A percentile compares a stretch with the other conserved stretches of the same genome.
Evolutionary conservation across 2,113 vertebrate genomes (phyloP).

Genomic region (Sminthopsis crassicaudata): DNA sequence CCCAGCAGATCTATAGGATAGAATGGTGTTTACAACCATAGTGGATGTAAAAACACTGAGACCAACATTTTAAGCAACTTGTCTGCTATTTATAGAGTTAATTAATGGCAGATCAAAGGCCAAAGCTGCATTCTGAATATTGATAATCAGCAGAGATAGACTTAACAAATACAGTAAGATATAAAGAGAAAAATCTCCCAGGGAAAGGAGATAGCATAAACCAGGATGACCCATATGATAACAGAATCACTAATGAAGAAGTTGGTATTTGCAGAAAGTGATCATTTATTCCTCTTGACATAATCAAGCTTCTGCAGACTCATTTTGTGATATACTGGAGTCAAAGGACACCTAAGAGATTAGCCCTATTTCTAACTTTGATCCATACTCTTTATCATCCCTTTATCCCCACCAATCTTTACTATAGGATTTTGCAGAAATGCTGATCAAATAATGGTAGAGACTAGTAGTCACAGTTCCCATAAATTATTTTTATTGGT

Average conservation of each 20-base stretch:
- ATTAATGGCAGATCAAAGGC: slow-evolving; percentile 9
- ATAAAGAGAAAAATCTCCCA: background rate
- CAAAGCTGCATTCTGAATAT: background rate
- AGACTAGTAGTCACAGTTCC: background rate
- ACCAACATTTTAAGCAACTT: background rate
- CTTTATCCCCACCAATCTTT: background rate
- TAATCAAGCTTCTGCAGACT: background rate
- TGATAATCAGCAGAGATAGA: background rate
- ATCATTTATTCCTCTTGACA: slow-evolving; percentile 31
- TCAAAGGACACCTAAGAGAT: background rate
- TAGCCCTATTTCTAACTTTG: background rate
- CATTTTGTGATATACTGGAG: background rate
- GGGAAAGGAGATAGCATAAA: background rate
- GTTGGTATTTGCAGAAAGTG: background rate
- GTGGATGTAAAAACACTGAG: background rate
- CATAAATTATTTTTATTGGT: background rate
- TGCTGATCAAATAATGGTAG: background rate
- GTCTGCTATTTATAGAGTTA: background rate
- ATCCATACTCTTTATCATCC: slow-evolving; percentile 14
- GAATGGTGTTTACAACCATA: background rate
- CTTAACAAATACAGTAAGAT: background rate
- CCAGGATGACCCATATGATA: background rate
- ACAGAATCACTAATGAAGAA: background rate
- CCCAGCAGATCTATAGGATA: background rate
- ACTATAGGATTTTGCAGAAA: background rate